Evolutionary conservation across 37 sponge, comb jelly and placozoan species (phyloP).

Genomic region (Axinella damicornis): DNA sequence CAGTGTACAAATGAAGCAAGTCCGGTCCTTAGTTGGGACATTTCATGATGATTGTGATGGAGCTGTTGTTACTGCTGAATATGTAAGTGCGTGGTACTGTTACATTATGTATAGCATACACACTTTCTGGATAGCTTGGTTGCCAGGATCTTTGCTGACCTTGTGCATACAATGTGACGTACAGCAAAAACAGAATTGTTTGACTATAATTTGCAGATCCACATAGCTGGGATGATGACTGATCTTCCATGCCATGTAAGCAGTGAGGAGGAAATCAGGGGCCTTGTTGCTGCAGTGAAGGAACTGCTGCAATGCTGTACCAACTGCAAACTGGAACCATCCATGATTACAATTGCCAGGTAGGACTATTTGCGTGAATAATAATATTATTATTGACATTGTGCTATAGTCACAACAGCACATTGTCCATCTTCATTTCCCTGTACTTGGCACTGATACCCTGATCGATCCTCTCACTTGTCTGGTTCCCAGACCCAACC

Average conservation of each 20-base stretch:
- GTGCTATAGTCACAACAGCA: no score
- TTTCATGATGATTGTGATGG: not conserved
- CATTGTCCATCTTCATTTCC: no score
- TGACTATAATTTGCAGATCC: slow-evolving; percentile 41
- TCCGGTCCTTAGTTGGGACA: slow-evolving; percentile 1
- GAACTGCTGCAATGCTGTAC: slow-evolving; percentile 3
- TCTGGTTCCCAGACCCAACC: no score
- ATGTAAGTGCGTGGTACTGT: slow-evolving; percentile 8
- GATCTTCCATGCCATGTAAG: slow-evolving; percentile 85
- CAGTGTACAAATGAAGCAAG: slow-evolving; percentile 11
- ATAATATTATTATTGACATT: no score
- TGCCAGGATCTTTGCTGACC: no score
- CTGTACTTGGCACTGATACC: no score
- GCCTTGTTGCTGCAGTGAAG: slow-evolving; percentile 11
- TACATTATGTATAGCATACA: no score
- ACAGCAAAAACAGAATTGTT: no score
- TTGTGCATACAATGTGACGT: no score
- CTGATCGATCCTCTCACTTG: no score
- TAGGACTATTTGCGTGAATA: not conserved
- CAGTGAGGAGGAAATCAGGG: slow-evolving; percentile 37
- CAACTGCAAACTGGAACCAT: not conserved
- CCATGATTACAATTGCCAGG: slow-evolving; percentile 79
- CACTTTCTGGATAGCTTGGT: no score
- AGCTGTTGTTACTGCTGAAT: slow-evolving; percentile 26
- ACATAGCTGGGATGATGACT: slow-evolving; percentile 72